Evolutionary conservation across 1,140 invertebrate species (phyloP), one percentile per base, ranked within the genome.

Genomic region (Drosophila ananassae): DNA sequence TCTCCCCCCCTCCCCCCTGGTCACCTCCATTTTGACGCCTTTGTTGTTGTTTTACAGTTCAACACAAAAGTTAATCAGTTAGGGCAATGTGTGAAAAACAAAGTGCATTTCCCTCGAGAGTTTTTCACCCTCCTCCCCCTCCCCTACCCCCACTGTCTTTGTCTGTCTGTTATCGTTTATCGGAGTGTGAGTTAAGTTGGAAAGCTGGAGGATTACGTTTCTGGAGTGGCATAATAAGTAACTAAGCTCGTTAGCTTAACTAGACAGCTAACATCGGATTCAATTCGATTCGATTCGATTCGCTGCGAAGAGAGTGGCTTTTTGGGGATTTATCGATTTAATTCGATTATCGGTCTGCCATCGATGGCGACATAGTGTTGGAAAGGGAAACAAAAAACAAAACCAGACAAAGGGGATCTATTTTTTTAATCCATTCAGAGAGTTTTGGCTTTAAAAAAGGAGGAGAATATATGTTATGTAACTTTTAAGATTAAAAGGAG

Each of bases 1-100:
- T 3, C 34, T 3, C 9, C 10, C 34, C 34, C 48, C 9, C 24
- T 12, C 47, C 47, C 13, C 30, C 10, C 5, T 21, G 51, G 41
- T 21, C 41, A 13, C 37, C 48, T 12, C 47, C 30, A 39, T 63
- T 59, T 22, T 68, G 54, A 8, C 59, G 32, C 46, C 58, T 53
- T 50, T 75, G 62, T 47, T 85, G 58, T 87, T 87, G 74, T 82
- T 89, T 72, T 82, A 48, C 66, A 75, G 79, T 78, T 87, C 71
- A 89, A 71, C 76, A 78, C 75, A 89, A 89, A 89, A 90, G 85
- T 89, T 89, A 89, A 89, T 89, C 84, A 89, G 84, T 89, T 78
- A 73, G 79, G 76, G 84, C 79, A 79, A 89, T 89, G 84, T 89
- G 84, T 89, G 84, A 90, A 89, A 89, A 89, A 85, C 84, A 90